Evolutionary conservation across 2,888 invertebrate species (phyloP), one percentile per base, ranked within the genome.

Genomic region (Mechanitis mazaeus): DNA sequence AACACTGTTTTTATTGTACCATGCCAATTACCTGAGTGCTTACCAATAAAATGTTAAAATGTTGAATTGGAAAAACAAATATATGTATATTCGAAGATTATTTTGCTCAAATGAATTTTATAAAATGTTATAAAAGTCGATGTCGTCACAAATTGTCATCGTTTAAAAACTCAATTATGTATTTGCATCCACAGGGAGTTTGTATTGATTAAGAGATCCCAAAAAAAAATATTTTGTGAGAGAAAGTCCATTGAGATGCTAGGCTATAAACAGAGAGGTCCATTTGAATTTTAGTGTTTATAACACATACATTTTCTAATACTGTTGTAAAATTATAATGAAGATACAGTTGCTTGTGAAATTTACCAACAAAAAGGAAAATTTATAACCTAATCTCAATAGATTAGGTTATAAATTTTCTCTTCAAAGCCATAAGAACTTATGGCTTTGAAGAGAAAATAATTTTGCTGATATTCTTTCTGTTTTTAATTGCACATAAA

Each of bases 121-220:
- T n/a, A 20, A 1, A 81, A 79, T 81, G 73, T 74, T 82, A 83
- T 82, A 80, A 83, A 79, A 83, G 82, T 80, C 81, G 75, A 70
- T 75, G 70, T 63, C 71, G 69, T 72, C 77, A 71, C 77, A 81
- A 82, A 80, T 81, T 80, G 81, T 80, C 80, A 78, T 76, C 78
- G 76, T 69, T 66, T 20, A 75, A 72, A 72, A 73, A 68, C 75
- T 76, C 83, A 85, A 85, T 83, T 83, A 84, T 72, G 79, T 81
- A 84, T 85, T 85, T 84, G 84, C 85, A 85, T 84, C 74, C 75
- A 75, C 79, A 83, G 81, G 81, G 80, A 83, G 79, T 82, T 78
- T 72, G 69, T 66, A 68, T 70, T 63, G 66, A 71, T 71, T 64
- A 66, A 68, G 70, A 73, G 73, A 74, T 70, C 68, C 70, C 69